Base-by-base conservation (phyloP, 2,797 vertebrate species). In the Anabacerthia variegaticeps region DNA sequence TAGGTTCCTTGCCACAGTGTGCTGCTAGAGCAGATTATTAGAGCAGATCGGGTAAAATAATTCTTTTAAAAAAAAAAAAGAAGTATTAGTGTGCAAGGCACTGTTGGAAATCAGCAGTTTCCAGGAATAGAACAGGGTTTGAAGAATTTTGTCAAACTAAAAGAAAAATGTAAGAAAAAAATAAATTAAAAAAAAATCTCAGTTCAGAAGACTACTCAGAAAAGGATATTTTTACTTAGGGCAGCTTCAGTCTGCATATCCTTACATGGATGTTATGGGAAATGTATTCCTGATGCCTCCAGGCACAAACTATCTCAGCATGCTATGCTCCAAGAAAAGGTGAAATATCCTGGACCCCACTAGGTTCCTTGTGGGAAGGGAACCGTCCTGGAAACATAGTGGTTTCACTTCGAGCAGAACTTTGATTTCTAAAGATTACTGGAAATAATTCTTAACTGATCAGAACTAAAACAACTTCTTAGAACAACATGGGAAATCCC, bases 61-160 rank as follows among this genome's bases (percentile, higher is more conserved):
- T 54, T 73, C 28, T 28, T 10, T 80, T 63, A 87, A n/a, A 52
- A 51, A 24, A 27, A 43, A 28, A 37, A 23, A 77, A 16, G 2
- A 77, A 17, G 2, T 19, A 1, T 34, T 74, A n/a, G 3, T 11
- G 5, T 55, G 4, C 1, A 7, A 68, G 43, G 20, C 0, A 0
- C 10, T 65, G 14, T 2, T 65, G 43, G 27, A 72, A 87, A 54
- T n/a, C 11, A 51, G 30, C 46, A 67, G 4, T 39, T 91, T 80
- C 58, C 5, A 19, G 27, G 19, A 83, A 86, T 6, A 66, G 21
- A 76, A 59, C 2, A 55, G 3, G 5, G 73, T 85, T 89, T 52
- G 27, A 80, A 82, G 13, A 76, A 67, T 56, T 78, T 58, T 24
- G 17, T 52, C 15, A 30, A 56, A 67, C 8, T 21, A 34, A 69